Conservation (phyloP, 2,113 vertebrate species). For the Platichthys flesus region DNA sequence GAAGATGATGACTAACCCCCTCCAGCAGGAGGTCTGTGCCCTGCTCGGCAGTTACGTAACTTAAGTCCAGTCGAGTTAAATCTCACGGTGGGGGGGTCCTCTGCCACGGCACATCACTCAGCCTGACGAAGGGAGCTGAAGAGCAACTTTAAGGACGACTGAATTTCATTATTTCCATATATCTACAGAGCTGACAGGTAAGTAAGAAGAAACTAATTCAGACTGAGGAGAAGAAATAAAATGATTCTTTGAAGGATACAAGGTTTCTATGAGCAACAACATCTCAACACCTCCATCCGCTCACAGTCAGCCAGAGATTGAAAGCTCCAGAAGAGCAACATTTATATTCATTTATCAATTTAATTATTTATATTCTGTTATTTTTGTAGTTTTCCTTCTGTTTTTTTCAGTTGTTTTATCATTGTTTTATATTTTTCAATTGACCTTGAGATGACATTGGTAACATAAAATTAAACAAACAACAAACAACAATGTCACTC, state of each 20-base stretch:
- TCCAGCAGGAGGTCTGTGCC: slow-evolving; percentile 33
- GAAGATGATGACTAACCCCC: slow-evolving; percentile 31
- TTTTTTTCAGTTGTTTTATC: too few relatives aligned
- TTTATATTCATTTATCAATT: too few relatives aligned
- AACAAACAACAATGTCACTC: slow-evolving; percentile 7
- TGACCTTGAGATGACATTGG: not conserved
- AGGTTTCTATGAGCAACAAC: not conserved
- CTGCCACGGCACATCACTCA: slow-evolving; percentile 50
- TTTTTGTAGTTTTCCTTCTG: too few relatives aligned
- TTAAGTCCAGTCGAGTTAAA: slow-evolving; percentile 64
- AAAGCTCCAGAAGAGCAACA: too few relatives aligned
- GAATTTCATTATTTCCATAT: not conserved
- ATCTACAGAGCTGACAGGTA: too few relatives aligned
- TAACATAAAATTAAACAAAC: not conserved
- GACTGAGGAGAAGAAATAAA: not conserved
- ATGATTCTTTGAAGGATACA: not conserved
- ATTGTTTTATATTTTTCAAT: not conserved
- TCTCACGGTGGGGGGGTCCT: slow-evolving; percentile 46
- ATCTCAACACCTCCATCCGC: not conserved
- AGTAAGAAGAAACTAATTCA: not conserved
- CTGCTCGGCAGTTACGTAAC: slow-evolving; percentile 59
- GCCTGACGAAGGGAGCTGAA: slow-evolving; percentile 15
- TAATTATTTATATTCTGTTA: not conserved
- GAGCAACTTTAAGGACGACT: not conserved
- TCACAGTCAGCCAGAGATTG: not conserved